These are phyloP conservation scores for Cydia pomonella DNA, from an alignment of 1,140 invertebrate genomes.

Conservation along the genomic window DNA sequence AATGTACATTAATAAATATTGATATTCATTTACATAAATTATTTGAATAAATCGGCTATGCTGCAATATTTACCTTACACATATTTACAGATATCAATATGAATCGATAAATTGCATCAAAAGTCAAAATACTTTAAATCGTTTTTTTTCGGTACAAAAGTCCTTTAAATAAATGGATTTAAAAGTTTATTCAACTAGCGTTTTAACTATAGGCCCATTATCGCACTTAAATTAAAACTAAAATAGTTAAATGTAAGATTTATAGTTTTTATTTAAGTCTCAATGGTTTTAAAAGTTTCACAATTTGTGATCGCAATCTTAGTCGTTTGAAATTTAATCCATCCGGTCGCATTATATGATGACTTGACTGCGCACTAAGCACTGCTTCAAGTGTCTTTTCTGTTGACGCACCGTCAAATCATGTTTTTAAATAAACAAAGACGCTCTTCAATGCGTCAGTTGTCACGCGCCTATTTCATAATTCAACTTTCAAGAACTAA, in stretches of 20 bases:
- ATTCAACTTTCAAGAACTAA: conserved; percentile 23
- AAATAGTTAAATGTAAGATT: not conserved
- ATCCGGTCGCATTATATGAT: conserved; percentile 3
- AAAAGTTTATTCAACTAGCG: not conserved
- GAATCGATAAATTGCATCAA: too few species aligned
- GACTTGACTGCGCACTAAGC: conserved; percentile 3
- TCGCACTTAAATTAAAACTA: not conserved
- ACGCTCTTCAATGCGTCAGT: conserved; percentile 14
- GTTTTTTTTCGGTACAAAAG: too few species aligned
- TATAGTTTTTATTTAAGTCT: not conserved
- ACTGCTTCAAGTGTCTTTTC: conserved; percentile 14
- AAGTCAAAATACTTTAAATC: not conserved
- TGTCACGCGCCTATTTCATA: conserved; percentile 22
- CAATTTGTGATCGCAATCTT: not conserved
- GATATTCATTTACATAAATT: not conserved
- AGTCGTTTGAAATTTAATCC: not conserved
- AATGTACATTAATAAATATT: not conserved
- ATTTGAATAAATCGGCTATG: too few species aligned
- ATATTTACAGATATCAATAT: too few species aligned
- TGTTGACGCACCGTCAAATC: conserved; percentile 19
- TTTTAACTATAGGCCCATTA: not conserved
- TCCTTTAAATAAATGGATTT: not conserved
- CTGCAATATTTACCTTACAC: too few species aligned
- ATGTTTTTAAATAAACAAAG: conserved; percentile 2
- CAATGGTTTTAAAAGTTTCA: conserved; percentile 5